These are phyloP conservation scores for Megathymus violae DNA, from an alignment of 1,140 invertebrate species.

Conservation along the genomic window DNA sequence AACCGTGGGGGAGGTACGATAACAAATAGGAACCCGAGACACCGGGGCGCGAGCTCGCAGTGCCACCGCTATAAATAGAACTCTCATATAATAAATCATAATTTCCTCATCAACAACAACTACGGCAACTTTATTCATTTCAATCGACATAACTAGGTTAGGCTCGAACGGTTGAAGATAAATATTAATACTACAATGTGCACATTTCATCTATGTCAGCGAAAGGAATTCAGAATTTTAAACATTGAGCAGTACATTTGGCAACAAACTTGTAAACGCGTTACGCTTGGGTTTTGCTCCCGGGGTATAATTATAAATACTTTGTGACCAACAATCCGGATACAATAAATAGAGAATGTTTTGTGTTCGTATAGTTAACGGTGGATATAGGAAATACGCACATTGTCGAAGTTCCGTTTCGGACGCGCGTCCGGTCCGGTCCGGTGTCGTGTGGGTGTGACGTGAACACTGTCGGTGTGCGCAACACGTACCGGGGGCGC, in stretches of 20 bases:
- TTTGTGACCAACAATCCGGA: conserved; percentile 54
- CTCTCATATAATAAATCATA: conserved; percentile 79
- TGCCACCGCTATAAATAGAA: conserved; percentile 75
- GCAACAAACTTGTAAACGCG: conserved; percentile 45
- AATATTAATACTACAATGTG: conserved; percentile 71
- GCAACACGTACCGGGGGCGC: too few relatives aligned
- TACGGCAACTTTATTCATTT: conserved; percentile 78
- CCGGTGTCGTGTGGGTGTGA: conserved; percentile 5
- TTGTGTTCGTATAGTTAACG: conserved; percentile 35
- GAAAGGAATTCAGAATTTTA: conserved; percentile 26
- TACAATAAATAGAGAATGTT: conserved; percentile 34
- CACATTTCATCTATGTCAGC: conserved; percentile 53
- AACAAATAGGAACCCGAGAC: conserved; percentile 72
- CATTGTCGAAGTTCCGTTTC: conserved; percentile 54
- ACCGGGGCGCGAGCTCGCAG: conserved; percentile 61
- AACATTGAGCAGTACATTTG: conserved; percentile 75
- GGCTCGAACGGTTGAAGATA: conserved; percentile 68
- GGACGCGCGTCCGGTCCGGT: conserved; percentile 53
- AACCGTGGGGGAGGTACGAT: conserved; percentile 47
- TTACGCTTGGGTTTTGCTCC: too few relatives aligned
- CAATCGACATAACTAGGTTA: conserved; percentile 70
- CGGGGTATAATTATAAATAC: conserved; percentile 49
- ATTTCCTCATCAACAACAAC: conserved; percentile 77
- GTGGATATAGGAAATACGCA: conserved; percentile 67
- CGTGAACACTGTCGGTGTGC: conserved; percentile 19